Conservation (phyloP, 2,113 vertebrate species). For the Xenus cinereus region DNA sequence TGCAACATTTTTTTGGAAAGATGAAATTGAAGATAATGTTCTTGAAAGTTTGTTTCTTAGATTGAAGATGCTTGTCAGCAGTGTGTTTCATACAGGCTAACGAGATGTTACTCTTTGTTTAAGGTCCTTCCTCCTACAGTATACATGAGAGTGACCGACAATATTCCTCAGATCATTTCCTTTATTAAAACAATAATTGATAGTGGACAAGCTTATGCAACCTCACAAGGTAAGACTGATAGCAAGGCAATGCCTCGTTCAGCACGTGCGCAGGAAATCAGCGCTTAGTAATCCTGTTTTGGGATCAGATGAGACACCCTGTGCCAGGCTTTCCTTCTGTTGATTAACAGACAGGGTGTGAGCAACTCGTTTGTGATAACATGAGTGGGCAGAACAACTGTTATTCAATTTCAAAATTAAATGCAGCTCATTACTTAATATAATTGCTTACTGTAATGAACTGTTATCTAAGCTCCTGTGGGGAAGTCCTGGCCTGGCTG, state of each 20-base stretch:
- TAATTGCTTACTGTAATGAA: background rate
- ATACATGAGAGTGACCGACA: slow-evolving; percentile 92
- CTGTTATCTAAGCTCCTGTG: background rate
- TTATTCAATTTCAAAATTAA: background rate
- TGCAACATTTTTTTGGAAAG: background rate
- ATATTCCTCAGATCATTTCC: slow-evolving; percentile 85
- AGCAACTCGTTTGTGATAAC: background rate
- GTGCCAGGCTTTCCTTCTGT: background rate
- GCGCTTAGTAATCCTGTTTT: background rate
- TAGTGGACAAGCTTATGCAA: slow-evolving; percentile 86
- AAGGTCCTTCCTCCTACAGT: slow-evolving; percentile 88
- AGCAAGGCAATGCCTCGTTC: background rate
- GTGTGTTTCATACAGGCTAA: background rate
- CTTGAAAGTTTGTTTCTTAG: background rate
- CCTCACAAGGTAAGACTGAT: slow-evolving; percentile 75
- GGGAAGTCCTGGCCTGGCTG: background rate
- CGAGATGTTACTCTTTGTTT: background rate
- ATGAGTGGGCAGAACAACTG: background rate
- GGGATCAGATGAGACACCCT: background rate
- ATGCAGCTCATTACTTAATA: background rate
- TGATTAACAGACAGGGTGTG: background rate
- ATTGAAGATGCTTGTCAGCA: background rate
- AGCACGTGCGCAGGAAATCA: background rate
- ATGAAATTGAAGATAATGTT: background rate
- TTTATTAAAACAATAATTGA: slow-evolving; percentile 86